phyloP scores from a whole-genome alignment of 2,797 vertebrate species.

The Dendrocincla fuliginosa region DNA sequence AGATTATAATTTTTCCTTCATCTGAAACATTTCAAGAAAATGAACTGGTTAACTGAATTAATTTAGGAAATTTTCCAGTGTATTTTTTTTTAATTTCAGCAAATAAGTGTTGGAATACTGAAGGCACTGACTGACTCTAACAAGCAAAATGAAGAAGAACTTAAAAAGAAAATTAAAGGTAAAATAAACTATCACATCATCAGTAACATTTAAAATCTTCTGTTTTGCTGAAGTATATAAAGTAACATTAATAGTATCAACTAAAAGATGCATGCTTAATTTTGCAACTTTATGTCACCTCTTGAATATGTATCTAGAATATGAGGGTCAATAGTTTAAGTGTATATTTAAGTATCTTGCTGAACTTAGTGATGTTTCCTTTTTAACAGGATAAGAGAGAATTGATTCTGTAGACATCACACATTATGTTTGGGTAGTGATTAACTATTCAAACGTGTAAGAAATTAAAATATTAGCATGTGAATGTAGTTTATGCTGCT shows the following conservation, averaged over 20 bases:
- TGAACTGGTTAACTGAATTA: not conserved
- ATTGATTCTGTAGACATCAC: not conserved
- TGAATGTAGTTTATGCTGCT: not conserved
- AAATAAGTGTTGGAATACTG: conserved; percentile 84
- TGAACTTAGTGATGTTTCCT: not conserved
- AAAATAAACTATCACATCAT: conserved; percentile 1
- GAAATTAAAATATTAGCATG: not conserved
- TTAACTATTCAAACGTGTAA: not conserved
- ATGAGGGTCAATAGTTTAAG: not conserved
- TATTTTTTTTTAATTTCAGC: conserved; percentile 76
- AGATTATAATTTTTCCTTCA: not conserved
- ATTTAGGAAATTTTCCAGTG: not conserved
- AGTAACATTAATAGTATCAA: not conserved
- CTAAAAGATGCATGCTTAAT: not conserved
- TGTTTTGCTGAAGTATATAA: not conserved
- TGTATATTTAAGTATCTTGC: not conserved
- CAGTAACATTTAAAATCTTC: not conserved
- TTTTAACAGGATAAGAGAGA: not conserved
- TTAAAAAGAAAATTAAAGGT: conserved; percentile 91
- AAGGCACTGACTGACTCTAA: conserved; percentile 83
- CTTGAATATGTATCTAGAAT: not conserved
- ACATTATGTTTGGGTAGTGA: not conserved
- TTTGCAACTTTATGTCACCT: not conserved
- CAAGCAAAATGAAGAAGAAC: conserved; percentile 82
- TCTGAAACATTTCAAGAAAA: not conserved